Evolutionary conservation across 1,140 invertebrate species (phyloP).

Genomic region (Drosophila micromelanica): DNA sequence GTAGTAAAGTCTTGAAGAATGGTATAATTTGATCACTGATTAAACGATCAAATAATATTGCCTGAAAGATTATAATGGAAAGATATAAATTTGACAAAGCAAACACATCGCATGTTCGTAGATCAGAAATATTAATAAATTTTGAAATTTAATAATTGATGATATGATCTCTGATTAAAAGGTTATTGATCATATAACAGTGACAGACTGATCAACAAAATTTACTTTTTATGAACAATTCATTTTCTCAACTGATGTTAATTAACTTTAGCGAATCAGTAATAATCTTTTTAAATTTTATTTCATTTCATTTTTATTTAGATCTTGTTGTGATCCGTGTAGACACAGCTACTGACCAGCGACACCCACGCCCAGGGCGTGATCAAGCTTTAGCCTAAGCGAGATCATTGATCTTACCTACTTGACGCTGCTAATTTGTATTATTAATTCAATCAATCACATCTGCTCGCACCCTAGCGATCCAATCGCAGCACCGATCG

Average conservation of each 20-base stretch:
- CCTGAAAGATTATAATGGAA: not conserved
- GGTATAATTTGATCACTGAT: conserved; percentile 5
- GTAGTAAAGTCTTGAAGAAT: not conserved
- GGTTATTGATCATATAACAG: too few relatives aligned
- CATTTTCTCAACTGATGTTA: too few relatives aligned
- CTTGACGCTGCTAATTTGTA: conserved; percentile 78
- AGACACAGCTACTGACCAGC: conserved; percentile 24
- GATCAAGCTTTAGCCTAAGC: conserved; percentile 28
- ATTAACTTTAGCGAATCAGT: not conserved
- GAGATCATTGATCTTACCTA: conserved; percentile 76
- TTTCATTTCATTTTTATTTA: too few relatives aligned
- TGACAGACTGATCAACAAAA: too few relatives aligned
- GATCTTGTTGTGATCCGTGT: conserved; percentile 48
- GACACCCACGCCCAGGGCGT: conserved; percentile 25
- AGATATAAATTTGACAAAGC: not conserved
- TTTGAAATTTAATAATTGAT: too few relatives aligned
- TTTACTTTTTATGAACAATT: too few relatives aligned
- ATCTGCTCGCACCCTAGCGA: conserved; percentile 47
- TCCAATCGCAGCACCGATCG: conserved; percentile 52
- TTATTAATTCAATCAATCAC: conserved; percentile 82
- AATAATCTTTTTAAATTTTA: not conserved
- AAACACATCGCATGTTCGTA: not conserved
- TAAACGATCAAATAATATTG: not conserved
- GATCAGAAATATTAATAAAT: too few relatives aligned
- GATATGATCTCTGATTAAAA: too few relatives aligned